Evolutionary conservation across 2,113 vertebrate genomes (phyloP).

Genomic region (Cyphomyrus discorhynchus): DNA sequence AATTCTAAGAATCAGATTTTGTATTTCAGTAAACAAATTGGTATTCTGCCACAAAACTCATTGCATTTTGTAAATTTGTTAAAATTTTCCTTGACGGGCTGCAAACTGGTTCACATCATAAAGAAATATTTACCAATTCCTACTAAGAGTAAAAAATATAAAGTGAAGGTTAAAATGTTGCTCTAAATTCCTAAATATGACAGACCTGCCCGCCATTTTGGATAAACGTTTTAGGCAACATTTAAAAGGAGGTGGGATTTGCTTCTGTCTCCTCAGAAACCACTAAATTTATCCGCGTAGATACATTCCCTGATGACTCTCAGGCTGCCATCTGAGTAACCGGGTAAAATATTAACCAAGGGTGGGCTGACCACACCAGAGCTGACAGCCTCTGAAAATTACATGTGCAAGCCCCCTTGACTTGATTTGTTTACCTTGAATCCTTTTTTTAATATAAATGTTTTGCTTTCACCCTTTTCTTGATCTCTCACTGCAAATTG

Average conservation of each 20-base stretch:
- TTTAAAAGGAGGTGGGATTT: background rate
- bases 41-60: background rate
- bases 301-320: background rate
- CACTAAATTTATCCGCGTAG: background rate
- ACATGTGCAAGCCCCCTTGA: background rate
- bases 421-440: background rate
- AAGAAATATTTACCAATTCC: background rate
- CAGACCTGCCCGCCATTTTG: background rate
- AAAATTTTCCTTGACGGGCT: background rate
- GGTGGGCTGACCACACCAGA: background rate
- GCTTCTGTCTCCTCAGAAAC: background rate
- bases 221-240: background rate
- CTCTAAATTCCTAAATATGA: background rate
- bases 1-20: background rate
- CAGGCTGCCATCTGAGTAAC: background rate
- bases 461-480: background rate
- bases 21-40: background rate
- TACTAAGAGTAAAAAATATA: background rate
- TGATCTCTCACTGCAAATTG: background rate
- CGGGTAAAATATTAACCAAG: background rate
- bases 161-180: background rate
- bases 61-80: slow-evolving; percentile 8
- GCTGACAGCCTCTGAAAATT: background rate
- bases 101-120: background rate
- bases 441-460: background rate